Evolutionary conservation across 2,113 vertebrate species (phyloP), one percentile per base, ranked within the genome.

Genomic region (Erythrolamprus reginae): DNA sequence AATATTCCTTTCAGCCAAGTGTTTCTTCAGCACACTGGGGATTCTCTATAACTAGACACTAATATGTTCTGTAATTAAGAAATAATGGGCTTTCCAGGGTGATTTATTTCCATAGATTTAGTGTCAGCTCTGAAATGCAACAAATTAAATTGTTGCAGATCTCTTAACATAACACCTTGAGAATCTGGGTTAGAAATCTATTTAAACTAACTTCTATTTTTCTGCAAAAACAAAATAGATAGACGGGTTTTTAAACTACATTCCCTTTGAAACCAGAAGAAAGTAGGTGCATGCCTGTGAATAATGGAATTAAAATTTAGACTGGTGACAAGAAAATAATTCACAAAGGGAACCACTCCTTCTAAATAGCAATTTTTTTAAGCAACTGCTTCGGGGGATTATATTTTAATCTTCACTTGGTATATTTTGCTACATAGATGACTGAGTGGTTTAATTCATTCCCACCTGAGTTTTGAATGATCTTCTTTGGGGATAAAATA

Each of bases 21-120:
- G 1, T 83, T 42, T 85, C 42, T 89, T 15, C 50, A 84, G 65
- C 4, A 70, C 82, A 9, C 2, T 7, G 0, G 77, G 77, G 55
- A 87, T 92, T 94, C 93, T 45, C 93, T 91, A 93, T 90, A 94
- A 26, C 82, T 92, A 90, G 91, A 93, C 92, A 91, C 87, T 89
- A 93, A 70, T 92, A 50, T 53, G 50, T 89, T 92, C 93, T 93
- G 33, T 95, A 96, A 92, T 93, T 96, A 94, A 94, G 93, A 96
- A 96, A 93, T 93, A 95, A 94, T 88, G 53, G 93, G 84, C 52
- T 95, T 93, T 89, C 90, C 33, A 86, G 89, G 92, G 85, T 93
- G 94, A 96, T 95, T 93, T 92, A 92, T 93, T 96, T 91, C 90
- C 90, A 94, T 53, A 89, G 93, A 94, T 93, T 95, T 90, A 88